Base-by-base conservation (phyloP, 2,888 invertebrate genomes). In the Machimus atricapillus region DNA sequence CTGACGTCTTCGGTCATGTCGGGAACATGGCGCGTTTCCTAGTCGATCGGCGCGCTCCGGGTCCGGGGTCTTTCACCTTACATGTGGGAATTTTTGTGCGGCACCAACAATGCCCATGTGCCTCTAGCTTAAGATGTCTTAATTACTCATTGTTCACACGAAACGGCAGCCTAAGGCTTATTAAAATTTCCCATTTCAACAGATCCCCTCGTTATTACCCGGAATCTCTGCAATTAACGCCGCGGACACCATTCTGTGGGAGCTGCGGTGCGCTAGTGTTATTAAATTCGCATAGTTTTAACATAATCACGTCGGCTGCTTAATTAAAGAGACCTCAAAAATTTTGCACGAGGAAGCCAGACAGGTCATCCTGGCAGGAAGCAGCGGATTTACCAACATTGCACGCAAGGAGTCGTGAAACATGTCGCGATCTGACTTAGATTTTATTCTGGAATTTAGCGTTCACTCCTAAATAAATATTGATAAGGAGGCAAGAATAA, bases 121-220 rank as follows among this genome's bases (percentile, higher is more conserved):
- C 77, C 76, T 4, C 43, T 40, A 43, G 86, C 37, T 16, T 43
- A 85, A 78, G 85, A 88, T 85, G 85, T 85, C 86, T 88, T 88
- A 88, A 88, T 88, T 88, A 86, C 86, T 88, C 85, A 87, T 88
- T 88, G 88, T 88, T 88, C 87, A 87, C 74, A 23, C 58, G 46
- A 85, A 40, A 31, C 34, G 58, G 85, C 43, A 52, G 43, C 52
- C 46, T 46, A 74, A 7, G 27, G 27, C 66, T 83, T 83, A 58
- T 83, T 83, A 40, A 58, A 83, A 66, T 58, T 83, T 83, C 43
- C 83, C 43, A 73, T 40, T 58, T 66, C 73, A 40, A 31, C 83
- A 73, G 37, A 43, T 0, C 27, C 34, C 27, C 34, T 43, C 19
- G 16, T 81, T 37, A 52, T 40, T 37, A 83, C 66, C 34, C 66